These are phyloP conservation scores for Lottia gigantea DNA, from an alignment of 2,888 invertebrate species.

Conservation along the genomic window DNA sequence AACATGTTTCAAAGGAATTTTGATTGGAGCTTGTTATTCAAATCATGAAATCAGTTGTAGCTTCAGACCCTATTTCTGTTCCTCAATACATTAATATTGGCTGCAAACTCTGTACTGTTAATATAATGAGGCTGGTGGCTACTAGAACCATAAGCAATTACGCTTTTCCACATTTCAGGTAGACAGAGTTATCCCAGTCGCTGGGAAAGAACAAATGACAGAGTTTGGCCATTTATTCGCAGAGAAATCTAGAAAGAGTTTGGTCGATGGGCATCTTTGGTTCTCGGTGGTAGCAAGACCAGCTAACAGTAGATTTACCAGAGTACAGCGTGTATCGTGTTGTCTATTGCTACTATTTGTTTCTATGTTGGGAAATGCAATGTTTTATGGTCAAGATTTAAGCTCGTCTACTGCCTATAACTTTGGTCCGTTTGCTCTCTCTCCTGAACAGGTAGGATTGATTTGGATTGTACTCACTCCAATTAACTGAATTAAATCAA, in stretches of 20 bases:
- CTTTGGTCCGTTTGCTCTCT: slow-evolving; percentile 70
- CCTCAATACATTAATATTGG: too few relatives aligned
- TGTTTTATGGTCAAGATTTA: slow-evolving; percentile 69
- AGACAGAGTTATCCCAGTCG: slow-evolving; percentile 70
- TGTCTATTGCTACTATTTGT: slow-evolving; percentile 70
- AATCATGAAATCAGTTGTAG: too few relatives aligned
- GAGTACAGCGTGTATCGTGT: slow-evolving; percentile 70
- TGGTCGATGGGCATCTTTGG: slow-evolving; percentile 72
- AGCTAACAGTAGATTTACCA: slow-evolving; percentile 69
- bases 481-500: too few relatives aligned
- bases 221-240: slow-evolving; percentile 70
- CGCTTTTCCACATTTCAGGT: slow-evolving; percentile 58
- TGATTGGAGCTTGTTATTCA: too few relatives aligned
- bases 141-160: too few relatives aligned
- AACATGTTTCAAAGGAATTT: too few relatives aligned
- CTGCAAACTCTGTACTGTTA: too few relatives aligned
- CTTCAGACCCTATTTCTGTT: too few relatives aligned
- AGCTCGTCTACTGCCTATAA: slow-evolving; percentile 55
- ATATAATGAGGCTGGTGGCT: too few relatives aligned
- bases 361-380: slow-evolving; percentile 72
- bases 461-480: not conserved
- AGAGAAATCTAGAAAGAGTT: slow-evolving; percentile 65
- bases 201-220: slow-evolving; percentile 68
- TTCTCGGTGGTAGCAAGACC: slow-evolving; percentile 71
- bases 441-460: slow-evolving; percentile 67